Base-by-base conservation (phyloP, 2,888 invertebrate species). In the Tenthredo amoena region DNA sequence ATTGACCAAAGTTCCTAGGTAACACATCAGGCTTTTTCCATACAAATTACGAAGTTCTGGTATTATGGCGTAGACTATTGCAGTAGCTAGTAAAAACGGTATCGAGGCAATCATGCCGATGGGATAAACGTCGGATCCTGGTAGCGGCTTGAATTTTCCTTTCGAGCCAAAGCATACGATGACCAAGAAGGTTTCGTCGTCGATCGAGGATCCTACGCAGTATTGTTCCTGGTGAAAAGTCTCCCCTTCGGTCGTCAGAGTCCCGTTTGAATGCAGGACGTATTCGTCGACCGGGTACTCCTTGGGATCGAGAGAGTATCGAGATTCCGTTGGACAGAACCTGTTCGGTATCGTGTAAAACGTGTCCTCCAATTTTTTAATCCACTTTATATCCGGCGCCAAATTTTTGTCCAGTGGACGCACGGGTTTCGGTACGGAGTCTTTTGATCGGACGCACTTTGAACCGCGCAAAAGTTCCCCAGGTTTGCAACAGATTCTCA, bases 1-100 rank as follows among this genome's bases (percentile, higher is more conserved):
- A 18, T 31, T 87, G 86, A 96, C 94, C 26, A 97, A 94, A 0
- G 96, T 95, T 2, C 94, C 93, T 55, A 97, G 96, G 92, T 97
- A 97, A 86, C 96, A 96, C 95, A 97, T 97, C 86, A 97, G 93
- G 0, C 96, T 96, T 94, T 96, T 95, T n/a, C 97, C 97, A 89
- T 97, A 97, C n/a, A 97, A 94, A 92, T 97, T 97, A 74, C 96
- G 94, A 65, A 97, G 92, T 87, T 97, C 97, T 0, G 97, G 96
- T 85, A 97, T 95, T 76, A 96, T 92, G 4, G 96, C 95, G 92
- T 97, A 97, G 0, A 97, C 96, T 68, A 96, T 89, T 87, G 97
- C 96, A 3, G 97, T 97, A 0, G 95, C 94, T 82, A 96, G 90
- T 65, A 97, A 95, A 88, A 97, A 97, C 2, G 97, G 97, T 86